Percentiles rank a stretch among this genome's conserved stretches.
These are phyloP conservation scores for Holacanthus passer DNA, from an alignment of 2,113 vertebrate genomes.

Conservation along the genomic window DNA sequence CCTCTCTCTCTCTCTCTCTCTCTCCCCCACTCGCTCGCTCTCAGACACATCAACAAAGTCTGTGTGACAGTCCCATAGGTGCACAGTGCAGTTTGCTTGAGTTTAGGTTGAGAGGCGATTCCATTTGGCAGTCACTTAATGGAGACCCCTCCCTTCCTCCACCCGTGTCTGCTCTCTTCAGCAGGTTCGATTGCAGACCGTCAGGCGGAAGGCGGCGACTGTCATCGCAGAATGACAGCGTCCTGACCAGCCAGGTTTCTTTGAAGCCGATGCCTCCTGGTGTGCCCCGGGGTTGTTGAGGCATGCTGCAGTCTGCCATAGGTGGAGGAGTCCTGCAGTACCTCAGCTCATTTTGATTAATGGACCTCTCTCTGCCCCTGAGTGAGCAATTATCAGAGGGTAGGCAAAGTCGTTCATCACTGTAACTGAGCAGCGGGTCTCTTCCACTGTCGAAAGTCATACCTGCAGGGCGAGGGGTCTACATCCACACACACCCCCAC, in stretches of 20 bases:
- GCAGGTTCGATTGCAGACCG: slow-evolving; percentile 30
- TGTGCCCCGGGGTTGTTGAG: slow-evolving; percentile 58
- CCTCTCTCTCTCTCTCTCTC: background rate
- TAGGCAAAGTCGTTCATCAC: slow-evolving; percentile 86
- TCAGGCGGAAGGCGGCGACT: slow-evolving; percentile 18
- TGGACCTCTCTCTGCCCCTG: slow-evolving; percentile 87
- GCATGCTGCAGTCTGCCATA: slow-evolving; percentile 59
- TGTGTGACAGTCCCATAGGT: slow-evolving; percentile 45
- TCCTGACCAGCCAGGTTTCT: slow-evolving; percentile 48
- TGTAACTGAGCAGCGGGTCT: slow-evolving; percentile 78
- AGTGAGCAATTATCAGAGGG: slow-evolving; percentile 89
- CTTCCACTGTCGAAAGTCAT: slow-evolving; percentile 73
- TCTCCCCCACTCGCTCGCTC: background rate
- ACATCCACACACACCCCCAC: slow-evolving; percentile 30
- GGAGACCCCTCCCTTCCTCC: slow-evolving; percentile 15
- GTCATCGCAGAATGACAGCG: slow-evolving; percentile 61
- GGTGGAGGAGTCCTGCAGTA: slow-evolving; percentile 74
- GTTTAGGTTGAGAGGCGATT: slow-evolving; percentile 50
- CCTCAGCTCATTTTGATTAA: slow-evolving; percentile 86
- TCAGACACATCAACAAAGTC: slow-evolving; percentile 37
- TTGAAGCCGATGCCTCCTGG: slow-evolving; percentile 62
- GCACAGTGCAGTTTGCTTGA: slow-evolving; percentile 46
- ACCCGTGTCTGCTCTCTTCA: slow-evolving; percentile 28
- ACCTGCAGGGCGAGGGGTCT: slow-evolving; percentile 66
- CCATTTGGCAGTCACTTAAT: slow-evolving; percentile 48